Percentiles rank a stretch among this genome's conserved stretches.
Evolutionary conservation across 2,888 invertebrate genomes (phyloP).

Genomic region (Drosophila lutescens): DNA sequence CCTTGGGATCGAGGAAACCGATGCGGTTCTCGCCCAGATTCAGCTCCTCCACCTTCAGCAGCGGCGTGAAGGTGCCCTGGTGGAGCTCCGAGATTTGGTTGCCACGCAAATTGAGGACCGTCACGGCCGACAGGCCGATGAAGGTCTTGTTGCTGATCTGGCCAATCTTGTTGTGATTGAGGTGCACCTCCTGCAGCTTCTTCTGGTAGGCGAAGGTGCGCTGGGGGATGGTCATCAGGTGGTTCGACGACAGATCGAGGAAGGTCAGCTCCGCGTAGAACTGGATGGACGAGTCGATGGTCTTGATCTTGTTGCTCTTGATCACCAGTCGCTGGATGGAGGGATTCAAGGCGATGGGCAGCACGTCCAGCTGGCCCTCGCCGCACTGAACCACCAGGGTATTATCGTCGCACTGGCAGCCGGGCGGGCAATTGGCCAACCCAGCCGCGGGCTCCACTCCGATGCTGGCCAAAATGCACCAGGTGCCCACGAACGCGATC

Average conservation of each 20-base stretch:
- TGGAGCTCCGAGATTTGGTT: conserved; percentile 93
- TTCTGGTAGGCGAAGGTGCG: conserved; percentile 92
- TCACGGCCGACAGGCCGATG: conserved; percentile 90
- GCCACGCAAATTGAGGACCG: conserved; percentile 91
- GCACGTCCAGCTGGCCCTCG: conserved; percentile 93
- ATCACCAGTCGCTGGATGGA: conserved; percentile 93
- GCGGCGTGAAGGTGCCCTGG: conserved; percentile 89
- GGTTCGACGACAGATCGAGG: conserved; percentile 93
- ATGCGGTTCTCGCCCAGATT: conserved; percentile 94
- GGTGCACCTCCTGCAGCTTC: conserved; percentile 92
- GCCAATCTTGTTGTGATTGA: conserved; percentile 94
- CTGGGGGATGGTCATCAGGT: conserved; percentile 91
- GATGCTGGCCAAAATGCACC: conserved; percentile 49
- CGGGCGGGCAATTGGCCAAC: conserved; percentile 91
- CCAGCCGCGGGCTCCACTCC: conserved; percentile 51
- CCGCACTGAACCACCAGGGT: conserved; percentile 94
- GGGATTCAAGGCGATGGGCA: conserved; percentile 96
- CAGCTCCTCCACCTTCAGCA: conserved; percentile 92
- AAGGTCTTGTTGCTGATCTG: conserved; percentile 92
- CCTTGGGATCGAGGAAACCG: conserved; percentile 90
- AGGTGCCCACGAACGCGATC: conserved; percentile 49
- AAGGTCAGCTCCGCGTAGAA: conserved; percentile 94
- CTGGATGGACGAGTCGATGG: conserved; percentile 94
- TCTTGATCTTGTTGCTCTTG: conserved; percentile 93
- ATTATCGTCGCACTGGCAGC: conserved; percentile 95